These are phyloP conservation scores for Zaprionus davidi DNA, from an alignment of 1,140 invertebrate genomes.

Conservation along the genomic window DNA sequence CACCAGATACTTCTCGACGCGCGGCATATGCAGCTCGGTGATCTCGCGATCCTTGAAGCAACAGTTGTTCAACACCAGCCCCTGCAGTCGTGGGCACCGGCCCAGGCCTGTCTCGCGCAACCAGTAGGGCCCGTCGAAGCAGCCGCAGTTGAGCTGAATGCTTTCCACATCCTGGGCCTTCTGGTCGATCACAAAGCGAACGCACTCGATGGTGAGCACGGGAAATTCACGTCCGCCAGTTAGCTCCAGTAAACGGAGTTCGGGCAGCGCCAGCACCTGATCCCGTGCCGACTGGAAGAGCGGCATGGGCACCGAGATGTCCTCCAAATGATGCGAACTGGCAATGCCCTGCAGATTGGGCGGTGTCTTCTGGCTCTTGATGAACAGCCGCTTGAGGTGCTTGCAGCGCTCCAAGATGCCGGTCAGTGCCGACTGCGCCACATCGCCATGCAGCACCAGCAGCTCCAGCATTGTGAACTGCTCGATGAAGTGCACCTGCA, in stretches of 20 bases:
- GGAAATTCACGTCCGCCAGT: background rate
- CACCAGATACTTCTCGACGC: conserved; percentile 34
- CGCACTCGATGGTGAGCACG: conserved; percentile 15
- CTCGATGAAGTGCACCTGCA: conserved; percentile 59
- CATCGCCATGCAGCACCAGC: conserved; percentile 34
- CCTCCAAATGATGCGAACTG: background rate
- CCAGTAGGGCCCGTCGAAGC: conserved; percentile 20
- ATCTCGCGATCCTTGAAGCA: conserved; percentile 33
- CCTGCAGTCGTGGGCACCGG: conserved; percentile 11
- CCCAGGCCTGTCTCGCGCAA: background rate
- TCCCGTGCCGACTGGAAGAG: conserved; percentile 15
- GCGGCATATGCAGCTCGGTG: conserved; percentile 26
- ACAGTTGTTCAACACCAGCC: conserved; percentile 45
- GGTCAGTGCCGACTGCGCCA: conserved; percentile 46
- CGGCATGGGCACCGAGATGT: conserved; percentile 35
- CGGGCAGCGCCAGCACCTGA: conserved; percentile 2
- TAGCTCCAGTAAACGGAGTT: conserved; percentile 32
- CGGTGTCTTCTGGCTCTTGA: conserved; percentile 13
- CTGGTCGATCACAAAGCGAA: conserved; percentile 12
- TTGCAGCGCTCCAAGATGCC: conserved; percentile 53
- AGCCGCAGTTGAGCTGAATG: conserved; percentile 32
- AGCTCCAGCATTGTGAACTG: conserved; percentile 41
- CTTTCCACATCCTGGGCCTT: conserved; percentile 11
- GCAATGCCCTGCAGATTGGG: conserved; percentile 12
- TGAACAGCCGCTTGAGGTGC: conserved; percentile 32